Conservation (phyloP, 2,113 vertebrate genomes). For the Columba livia region DNA sequence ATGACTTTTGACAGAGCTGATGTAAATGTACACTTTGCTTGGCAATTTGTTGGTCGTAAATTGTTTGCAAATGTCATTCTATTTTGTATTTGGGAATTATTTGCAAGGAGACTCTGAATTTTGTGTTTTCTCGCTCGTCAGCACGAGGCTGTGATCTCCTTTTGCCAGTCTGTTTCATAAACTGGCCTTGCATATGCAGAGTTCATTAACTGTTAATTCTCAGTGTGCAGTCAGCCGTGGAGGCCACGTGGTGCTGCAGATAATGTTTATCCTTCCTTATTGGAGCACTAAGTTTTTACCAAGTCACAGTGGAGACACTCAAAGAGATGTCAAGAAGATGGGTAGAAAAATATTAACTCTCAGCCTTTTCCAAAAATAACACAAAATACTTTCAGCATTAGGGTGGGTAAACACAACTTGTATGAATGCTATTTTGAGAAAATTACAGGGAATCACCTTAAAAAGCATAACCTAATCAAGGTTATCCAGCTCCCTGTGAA, state of each 20-base stretch:
- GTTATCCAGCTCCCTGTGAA: neutral
- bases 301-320: neutral
- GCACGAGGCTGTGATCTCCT: neutral
- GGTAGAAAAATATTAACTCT: neutral
- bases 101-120: neutral
- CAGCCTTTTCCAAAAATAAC: neutral
- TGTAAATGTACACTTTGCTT: neutral
- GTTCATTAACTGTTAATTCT: conserved; percentile 20
- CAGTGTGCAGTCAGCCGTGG: neutral
- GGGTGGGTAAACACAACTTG: neutral
- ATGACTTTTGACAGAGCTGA: neutral
- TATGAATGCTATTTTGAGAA: neutral
- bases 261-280: neutral
- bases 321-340: neutral
- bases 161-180: neutral
- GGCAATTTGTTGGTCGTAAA: neutral
- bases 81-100: neutral
- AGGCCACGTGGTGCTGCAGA: neutral
- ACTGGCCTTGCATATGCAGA: neutral
- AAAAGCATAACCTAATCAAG: neutral
- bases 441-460: neutral
- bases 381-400: neutral
- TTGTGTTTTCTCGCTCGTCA: neutral
- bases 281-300: neutral
- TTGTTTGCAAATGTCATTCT: neutral